These are phyloP conservation scores for Copidosoma aretas DNA, from an alignment of 2,888 invertebrate species.

Conservation along the genomic window DNA sequence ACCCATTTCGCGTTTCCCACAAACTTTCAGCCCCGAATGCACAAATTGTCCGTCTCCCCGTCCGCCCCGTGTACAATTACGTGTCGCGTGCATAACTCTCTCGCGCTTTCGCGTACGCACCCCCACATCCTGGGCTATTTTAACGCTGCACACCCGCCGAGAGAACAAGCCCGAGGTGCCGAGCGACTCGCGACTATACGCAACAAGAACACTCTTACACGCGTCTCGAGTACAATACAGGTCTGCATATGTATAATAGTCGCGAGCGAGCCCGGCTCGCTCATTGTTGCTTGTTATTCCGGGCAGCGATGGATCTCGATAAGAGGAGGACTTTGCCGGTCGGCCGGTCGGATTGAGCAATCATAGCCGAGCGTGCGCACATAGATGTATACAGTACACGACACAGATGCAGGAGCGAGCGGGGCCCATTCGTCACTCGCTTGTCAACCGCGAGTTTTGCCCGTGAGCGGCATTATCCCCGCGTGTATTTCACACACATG, in stretches of 20 bases:
- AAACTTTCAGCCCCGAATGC: too few relatives aligned
- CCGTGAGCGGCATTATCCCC: slow-evolving; percentile 47
- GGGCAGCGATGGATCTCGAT: slow-evolving; percentile 54
- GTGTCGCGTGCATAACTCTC: not conserved
- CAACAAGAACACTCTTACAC: too few relatives aligned
- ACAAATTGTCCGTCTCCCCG: too few relatives aligned
- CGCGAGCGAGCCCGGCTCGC: not conserved
- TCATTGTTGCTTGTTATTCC: slow-evolving; percentile 54
- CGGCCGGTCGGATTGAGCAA: slow-evolving; percentile 56
- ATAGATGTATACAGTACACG: slow-evolving; percentile 31
- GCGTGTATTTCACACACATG: slow-evolving; percentile 24
- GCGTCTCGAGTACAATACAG: too few relatives aligned
- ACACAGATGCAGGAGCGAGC: not conserved
- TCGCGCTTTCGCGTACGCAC: not conserved
- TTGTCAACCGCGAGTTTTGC: slow-evolving; percentile 50
- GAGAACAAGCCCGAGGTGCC: too few relatives aligned
- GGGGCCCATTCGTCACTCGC: slow-evolving; percentile 54
- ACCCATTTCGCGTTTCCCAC: too few relatives aligned
- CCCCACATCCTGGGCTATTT: too few relatives aligned
- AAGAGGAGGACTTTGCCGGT: slow-evolving; percentile 49
- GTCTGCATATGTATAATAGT: not conserved
- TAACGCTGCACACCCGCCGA: too few relatives aligned
- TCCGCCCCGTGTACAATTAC: too few relatives aligned
- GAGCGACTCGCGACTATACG: too few relatives aligned
- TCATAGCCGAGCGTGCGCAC: slow-evolving; percentile 47